phyloP scores from a whole-genome alignment of 1,140 invertebrate species.

The Alviniconcha marisindica region DNA sequence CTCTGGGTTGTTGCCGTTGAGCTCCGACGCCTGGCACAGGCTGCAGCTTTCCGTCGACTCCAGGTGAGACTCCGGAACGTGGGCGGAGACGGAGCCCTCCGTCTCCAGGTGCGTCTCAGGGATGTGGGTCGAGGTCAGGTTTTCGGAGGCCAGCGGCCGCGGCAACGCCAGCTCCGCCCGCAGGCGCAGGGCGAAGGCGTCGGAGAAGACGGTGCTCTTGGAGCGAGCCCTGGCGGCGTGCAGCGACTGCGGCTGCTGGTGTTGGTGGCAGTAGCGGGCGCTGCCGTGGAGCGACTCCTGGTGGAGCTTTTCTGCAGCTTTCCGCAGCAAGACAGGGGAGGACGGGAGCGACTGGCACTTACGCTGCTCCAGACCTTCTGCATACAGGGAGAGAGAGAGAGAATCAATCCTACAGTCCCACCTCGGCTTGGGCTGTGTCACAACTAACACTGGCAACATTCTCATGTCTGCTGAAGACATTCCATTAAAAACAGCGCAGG shows the following conservation, averaged over 20 bases:
- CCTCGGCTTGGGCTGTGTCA: no score
- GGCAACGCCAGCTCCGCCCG: constrained; percentile 48
- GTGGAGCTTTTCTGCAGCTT: constrained; percentile 69
- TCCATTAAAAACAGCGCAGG: no score
- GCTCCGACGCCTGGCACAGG: background rate
- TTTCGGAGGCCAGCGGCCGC: background rate
- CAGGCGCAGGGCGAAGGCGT: constrained; percentile 54
- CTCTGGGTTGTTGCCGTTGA: no score
- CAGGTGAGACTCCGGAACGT: background rate
- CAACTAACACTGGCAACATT: no score
- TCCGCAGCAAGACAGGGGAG: constrained; percentile 67
- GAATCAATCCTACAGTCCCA: no score
- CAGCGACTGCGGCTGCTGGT: background rate
- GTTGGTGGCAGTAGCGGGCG: constrained; percentile 45
- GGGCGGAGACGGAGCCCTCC: background rate
- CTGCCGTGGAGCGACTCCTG: constrained; percentile 69
- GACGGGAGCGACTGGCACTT: constrained; percentile 69
- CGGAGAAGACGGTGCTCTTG: constrained; percentile 62
- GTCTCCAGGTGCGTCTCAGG: background rate
- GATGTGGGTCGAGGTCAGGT: constrained; percentile 10
- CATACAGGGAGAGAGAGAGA: no score
- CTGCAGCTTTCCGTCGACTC: background rate
- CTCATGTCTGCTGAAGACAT: no score
- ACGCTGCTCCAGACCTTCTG: constrained; percentile 18
- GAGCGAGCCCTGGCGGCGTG: constrained; percentile 52